Percentiles rank a stretch among this genome's conserved stretches.
These are phyloP conservation scores for Phaetusa simplex DNA, from an alignment of 2,113 vertebrate genomes.

Conservation along the genomic window DNA sequence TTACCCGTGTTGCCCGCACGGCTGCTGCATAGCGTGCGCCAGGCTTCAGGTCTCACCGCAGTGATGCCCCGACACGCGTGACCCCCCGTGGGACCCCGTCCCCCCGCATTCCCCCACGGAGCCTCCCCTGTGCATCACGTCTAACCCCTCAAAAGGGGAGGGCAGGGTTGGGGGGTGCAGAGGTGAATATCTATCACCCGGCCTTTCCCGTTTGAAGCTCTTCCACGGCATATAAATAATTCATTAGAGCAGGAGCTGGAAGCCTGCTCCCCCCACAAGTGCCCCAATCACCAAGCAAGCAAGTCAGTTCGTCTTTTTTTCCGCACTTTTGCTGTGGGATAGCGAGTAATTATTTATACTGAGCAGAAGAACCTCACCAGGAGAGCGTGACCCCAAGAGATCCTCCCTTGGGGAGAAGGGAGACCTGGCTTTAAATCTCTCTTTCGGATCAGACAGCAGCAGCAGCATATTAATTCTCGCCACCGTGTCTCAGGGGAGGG, in stretches of 20 bases:
- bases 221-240: neutral
- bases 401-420: neutral
- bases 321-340: neutral
- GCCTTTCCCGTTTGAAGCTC: neutral
- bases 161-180: neutral
- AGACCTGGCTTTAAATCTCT: neutral
- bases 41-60: neutral
- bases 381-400: neutral
- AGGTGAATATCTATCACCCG: neutral
- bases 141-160: neutral
- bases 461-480: neutral
- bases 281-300: neutral
- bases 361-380: neutral
- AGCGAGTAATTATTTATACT: conserved; percentile 19
- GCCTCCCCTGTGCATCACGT: neutral
- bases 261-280: neutral
- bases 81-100: rapidly evolving
- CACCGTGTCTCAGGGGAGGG: neutral
- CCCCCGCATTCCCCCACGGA: neutral
- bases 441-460: neutral
- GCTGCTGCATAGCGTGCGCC: neutral
- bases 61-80: rapidly evolving
- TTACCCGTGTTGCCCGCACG: neutral
- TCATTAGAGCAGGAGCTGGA: conserved; percentile 23
- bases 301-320: neutral